A percentile compares a stretch with the other conserved stretches of the same genome.
phyloP scores from a whole-genome alignment of 2,797 vertebrate species.

The Cebuella pygmaea region DNA sequence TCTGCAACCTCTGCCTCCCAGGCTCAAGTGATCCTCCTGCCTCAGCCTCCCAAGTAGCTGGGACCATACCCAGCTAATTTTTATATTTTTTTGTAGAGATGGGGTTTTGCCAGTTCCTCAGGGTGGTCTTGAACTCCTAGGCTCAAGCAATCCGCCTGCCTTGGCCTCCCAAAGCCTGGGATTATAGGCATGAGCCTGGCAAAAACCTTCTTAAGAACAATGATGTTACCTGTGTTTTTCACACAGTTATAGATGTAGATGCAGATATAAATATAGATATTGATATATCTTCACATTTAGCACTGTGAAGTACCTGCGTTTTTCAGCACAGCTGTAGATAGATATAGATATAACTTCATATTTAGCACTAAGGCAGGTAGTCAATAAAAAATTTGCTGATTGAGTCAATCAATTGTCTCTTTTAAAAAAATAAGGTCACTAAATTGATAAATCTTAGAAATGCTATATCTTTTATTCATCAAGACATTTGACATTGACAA shows the following conservation, averaged over 20 bases:
- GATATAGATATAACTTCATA: not conserved
- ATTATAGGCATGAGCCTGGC: too few relatives aligned
- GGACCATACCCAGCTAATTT: not conserved
- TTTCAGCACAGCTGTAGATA: not conserved
- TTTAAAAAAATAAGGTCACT: not conserved
- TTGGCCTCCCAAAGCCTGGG: not conserved
- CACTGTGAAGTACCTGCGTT: not conserved
- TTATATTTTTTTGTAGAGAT: not conserved
- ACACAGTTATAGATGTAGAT: not conserved
- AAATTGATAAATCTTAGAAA: not conserved
- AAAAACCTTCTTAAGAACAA: not conserved
- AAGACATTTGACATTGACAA: not conserved
- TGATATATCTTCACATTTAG: not conserved
- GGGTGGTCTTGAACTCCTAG: not conserved
- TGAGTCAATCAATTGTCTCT: not conserved
- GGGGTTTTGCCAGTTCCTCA: not conserved
- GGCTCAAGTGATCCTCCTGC: not conserved
- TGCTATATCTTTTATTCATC: not conserved
- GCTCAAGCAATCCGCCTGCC: not conserved
- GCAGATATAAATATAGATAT: not conserved
- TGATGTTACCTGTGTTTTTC: not conserved
- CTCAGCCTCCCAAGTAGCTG: not conserved
- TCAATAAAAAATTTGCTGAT: not conserved
- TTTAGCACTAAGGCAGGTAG: not conserved
- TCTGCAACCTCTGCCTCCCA: not conserved